A percentile compares a stretch with the other conserved stretches of the same genome.
These are phyloP conservation scores for Mesopsocus fuscifrons DNA, from an alignment of 2,888 invertebrate species.

Conservation along the genomic window DNA sequence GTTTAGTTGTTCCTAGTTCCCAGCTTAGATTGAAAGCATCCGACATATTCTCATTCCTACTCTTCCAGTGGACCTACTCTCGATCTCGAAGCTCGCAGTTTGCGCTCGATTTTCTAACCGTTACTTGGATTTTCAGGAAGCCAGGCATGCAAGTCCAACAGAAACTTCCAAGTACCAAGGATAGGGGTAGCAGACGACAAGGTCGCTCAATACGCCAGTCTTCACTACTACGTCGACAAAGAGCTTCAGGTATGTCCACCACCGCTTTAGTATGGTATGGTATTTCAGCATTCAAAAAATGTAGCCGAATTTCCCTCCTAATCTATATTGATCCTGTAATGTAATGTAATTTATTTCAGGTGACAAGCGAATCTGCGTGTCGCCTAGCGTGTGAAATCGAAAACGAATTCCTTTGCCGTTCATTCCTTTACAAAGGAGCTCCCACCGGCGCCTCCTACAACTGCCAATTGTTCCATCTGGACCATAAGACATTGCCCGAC, in stretches of 20 bases:
- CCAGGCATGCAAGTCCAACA: constrained; percentile 71
- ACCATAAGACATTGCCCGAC: constrained; percentile 80
- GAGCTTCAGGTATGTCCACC: constrained; percentile 75
- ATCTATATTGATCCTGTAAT: no score
- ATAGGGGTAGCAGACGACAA: constrained; percentile 82
- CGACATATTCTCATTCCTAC: no score
- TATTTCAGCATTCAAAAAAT: no score
- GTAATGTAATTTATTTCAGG: no score
- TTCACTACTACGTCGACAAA: constrained; percentile 87
- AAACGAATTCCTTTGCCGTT: constrained; percentile 78
- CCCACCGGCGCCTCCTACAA: constrained; percentile 62
- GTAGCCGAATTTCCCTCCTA: no score
- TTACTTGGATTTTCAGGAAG: constrained; percentile 28
- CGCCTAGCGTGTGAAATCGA: constrained; percentile 80
- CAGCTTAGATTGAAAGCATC: no score
- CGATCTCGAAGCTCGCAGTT: no score
- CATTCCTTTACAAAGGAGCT: constrained; percentile 50
- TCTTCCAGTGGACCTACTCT: no score
- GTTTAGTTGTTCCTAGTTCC: no score
- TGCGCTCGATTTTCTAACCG: no score
- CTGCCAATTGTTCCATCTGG: constrained; percentile 79
- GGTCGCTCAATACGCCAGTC: constrained; percentile 76
- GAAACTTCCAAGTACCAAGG: constrained; percentile 60
- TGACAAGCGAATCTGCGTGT: constrained; percentile 77
- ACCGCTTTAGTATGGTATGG: constrained; percentile 14